phyloP scores from a whole-genome alignment of 2,888 invertebrate genomes.

The Hirtodrosophila confusa region DNA sequence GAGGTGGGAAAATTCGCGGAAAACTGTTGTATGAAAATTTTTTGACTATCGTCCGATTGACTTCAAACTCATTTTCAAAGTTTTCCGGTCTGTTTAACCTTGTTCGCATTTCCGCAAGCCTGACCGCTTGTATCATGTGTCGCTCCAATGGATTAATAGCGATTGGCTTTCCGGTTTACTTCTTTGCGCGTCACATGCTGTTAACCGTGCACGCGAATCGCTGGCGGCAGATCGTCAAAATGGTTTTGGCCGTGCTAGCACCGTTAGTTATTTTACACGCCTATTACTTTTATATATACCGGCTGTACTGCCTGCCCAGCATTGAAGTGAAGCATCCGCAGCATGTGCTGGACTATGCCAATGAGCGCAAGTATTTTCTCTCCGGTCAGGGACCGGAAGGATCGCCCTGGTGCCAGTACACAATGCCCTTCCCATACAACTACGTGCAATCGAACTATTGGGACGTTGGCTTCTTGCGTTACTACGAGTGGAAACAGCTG shows the following conservation, averaged over 20 bases:
- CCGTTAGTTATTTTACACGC: conserved; percentile 79
- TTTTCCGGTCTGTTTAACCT: too few relatives aligned
- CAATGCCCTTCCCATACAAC: conserved; percentile 91
- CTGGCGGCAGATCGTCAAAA: conserved; percentile 78
- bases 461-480: conserved; percentile 95
- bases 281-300: conserved; percentile 87
- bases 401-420: conserved; percentile 89
- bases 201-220: conserved; percentile 82
- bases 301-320: conserved; percentile 87
- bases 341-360: conserved; percentile 86
- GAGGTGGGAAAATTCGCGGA: too few relatives aligned
- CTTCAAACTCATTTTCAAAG: too few relatives aligned
- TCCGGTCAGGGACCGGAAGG: conserved; percentile 86
- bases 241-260: conserved; percentile 85
- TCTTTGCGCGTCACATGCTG: conserved; percentile 86
- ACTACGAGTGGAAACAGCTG: conserved; percentile 95
- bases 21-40: too few relatives aligned
- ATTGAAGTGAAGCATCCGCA: conserved; percentile 85
- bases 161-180: conserved; percentile 90
- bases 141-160: conserved; percentile 94
- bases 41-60: too few relatives aligned
- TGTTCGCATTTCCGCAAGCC: conserved; percentile 84
- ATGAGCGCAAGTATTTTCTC: conserved; percentile 86
- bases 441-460: conserved; percentile 96
- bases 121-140: conserved; percentile 88